phyloP scores from a whole-genome alignment of 2,113 vertebrate species.

The Ginglymostoma cirratum region DNA sequence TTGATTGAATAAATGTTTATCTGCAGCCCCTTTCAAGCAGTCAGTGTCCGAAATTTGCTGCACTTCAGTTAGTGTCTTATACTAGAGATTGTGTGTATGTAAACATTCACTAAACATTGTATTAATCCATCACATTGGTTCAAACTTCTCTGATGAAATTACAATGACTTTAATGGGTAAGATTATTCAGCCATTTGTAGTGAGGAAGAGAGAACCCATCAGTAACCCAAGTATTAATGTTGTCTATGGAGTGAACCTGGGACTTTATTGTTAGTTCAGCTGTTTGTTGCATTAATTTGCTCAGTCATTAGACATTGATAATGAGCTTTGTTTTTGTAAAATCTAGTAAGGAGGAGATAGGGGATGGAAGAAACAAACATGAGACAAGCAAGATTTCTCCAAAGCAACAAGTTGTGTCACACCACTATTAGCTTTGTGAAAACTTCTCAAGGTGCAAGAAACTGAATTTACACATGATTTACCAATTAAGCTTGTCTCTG shows the following conservation, averaged over 20 bases:
- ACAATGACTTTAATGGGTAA: background rate
- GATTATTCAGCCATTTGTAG: background rate
- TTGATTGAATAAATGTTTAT: background rate
- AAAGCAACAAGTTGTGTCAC: background rate
- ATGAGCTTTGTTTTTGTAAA: background rate
- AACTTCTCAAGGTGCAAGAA: background rate
- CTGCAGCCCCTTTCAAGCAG: background rate
- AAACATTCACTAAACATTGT: background rate
- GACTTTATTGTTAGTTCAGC: background rate
- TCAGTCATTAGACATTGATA: background rate
- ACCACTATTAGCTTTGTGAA: background rate
- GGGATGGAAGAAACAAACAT: background rate
- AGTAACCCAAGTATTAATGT: background rate
- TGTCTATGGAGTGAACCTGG: background rate
- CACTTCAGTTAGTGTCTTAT: background rate
- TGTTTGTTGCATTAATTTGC: background rate
- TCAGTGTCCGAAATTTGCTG: background rate
- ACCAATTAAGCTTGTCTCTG: background rate
- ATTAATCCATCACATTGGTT: background rate
- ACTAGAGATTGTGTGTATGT: background rate
- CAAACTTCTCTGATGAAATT: background rate
- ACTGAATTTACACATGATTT: background rate
- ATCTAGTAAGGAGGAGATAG: background rate
- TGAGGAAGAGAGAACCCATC: background rate
- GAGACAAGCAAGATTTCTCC: background rate